These are phyloP conservation scores for Caenorhabditis parvicauda DNA, from an alignment of 2,888 invertebrate species.

Conservation along the genomic window DNA sequence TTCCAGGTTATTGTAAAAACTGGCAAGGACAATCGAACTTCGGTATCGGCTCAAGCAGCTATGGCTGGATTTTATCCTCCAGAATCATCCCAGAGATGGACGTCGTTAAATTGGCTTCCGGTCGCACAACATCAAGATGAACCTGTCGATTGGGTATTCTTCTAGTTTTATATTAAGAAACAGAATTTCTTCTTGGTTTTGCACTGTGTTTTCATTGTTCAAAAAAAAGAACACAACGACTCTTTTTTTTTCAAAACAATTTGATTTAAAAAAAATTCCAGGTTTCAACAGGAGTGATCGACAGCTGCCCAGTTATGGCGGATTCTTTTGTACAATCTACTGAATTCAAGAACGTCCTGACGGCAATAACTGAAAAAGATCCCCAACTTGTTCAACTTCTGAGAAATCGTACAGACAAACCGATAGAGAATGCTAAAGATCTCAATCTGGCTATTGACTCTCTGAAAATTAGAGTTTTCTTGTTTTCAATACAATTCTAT, in stretches of 20 bases:
- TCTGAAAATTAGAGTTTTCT: slow-evolving; percentile 33
- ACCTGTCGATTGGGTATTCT: slow-evolving; percentile 38
- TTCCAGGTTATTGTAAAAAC: slow-evolving; percentile 72
- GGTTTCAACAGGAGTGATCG: slow-evolving; percentile 41
- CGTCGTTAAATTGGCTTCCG: slow-evolving; percentile 76
- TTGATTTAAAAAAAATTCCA: slow-evolving; percentile 5
- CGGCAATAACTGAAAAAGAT: slow-evolving; percentile 3
- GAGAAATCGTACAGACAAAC: slow-evolving; percentile 3
- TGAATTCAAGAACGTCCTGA: slow-evolving; percentile 9
- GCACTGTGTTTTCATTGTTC: slow-evolving; percentile 1
- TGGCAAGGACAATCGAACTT: slow-evolving; percentile 82
- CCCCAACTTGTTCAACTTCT: slow-evolving; percentile 9
- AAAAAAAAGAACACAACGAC: too few species aligned
- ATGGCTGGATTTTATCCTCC: slow-evolving; percentile 65
- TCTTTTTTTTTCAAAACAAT: too few species aligned
- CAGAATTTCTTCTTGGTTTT: neutral
- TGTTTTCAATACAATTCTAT: neutral
- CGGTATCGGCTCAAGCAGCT: slow-evolving; percentile 66
- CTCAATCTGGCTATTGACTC: slow-evolving; percentile 39
- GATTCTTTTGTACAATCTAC: slow-evolving; percentile 7
- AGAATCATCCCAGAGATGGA: slow-evolving; percentile 60
- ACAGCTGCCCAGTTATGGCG: slow-evolving; percentile 27
- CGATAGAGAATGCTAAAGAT: slow-evolving; percentile 3
- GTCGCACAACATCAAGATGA: slow-evolving; percentile 75
- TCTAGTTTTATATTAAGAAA: neutral